Evolutionary conservation across 2,888 invertebrate genomes (phyloP), one percentile per base, ranked within the genome.

Genomic region (Nephrotoma appendiculata): DNA sequence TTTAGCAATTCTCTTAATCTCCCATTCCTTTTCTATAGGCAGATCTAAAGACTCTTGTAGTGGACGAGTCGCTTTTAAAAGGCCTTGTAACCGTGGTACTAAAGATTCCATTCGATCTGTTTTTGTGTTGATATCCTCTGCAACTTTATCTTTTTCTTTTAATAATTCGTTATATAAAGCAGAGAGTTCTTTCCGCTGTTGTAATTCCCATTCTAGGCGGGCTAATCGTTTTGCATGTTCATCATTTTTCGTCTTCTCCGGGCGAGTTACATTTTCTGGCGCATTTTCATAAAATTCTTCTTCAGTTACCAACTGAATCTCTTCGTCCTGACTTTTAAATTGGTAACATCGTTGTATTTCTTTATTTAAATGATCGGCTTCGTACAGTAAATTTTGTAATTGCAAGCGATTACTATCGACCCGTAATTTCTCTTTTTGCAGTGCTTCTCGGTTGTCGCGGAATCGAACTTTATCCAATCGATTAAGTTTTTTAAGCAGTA

Each of bases 321-420:
- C 96, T 92, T 98, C 97, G 93, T 98, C 98, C 91, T 97, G 97
- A 9, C 98, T 98, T 90, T 97, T 98, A 90, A 98, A 98, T 90
- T 98, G 97, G 87, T 98, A 93, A 90, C 98, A 98, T 90, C 98
- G 97, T 31, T 96, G 95, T n/a, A 98, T 97, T 93, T 99, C 98
- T 89, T 97, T 97, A 89, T 97, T 96, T 31, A 99, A 93, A 92
- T 99, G 98, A 90, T 97, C 96, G 7, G 97, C 95, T 93, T 99
- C 99, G 91, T 99, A 99, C 5, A 98, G 92, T 86, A 99, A 93
- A 92, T 99, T 99, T 92, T 99, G 98, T 87, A 98, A 93, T 89
- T 97, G 96, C 86, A 99, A 92, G 90, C 98, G 96, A 89, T 96
- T 96, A 87, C 96, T 96, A 90, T 99, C 98, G 0, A 98, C 97